Base-by-base conservation (phyloP, 1,140 invertebrate genomes). In the Formica exsecta region DNA sequence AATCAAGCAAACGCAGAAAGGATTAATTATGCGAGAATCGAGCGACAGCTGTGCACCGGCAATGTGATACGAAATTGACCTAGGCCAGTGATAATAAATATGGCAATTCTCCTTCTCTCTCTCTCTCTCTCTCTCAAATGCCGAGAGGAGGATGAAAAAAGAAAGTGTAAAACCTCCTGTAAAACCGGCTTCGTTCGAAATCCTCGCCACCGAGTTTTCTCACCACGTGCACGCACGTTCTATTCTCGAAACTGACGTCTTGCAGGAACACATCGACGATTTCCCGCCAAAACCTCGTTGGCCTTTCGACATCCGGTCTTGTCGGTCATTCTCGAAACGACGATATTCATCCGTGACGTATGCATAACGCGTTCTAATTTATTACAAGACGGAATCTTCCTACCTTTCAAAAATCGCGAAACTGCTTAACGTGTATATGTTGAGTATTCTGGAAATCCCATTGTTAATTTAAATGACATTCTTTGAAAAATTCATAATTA, bases 1-100 rank as follows among this genome's bases (percentile, higher is more conserved):
- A 19, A 61, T 29, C 57, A 9, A 4, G n/a, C 29, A 13, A 64
- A 25, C 22, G 29, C 29, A n/a, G 25, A 8, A 57, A 70, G 22
- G 36, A 57, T 80, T 44, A 57, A 80, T 80, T 80, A 70, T 22
- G 22, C 22, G 54, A 44, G 36, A 71, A 81, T 73, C 29, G 6
- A 36, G 22, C 48, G 51, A 32, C 54, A 41, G 76, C 44, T 68
- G 32, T 57, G 19, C 4, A 8, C n/a, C 44, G 16, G n/a, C 54
- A 65, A 84, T 70, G 85, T 36, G 77, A 73, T 84, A 84, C 85
- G 54, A 68, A 51, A 85, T 90, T 91, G 90, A 91, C 90, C 88
- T 86, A 91, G 88, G 90, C 80, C 86, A 88, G 74, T 87, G 76
- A 89, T 90, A 89, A 90, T 90, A 89, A 91, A 85, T 90, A 89